Percentiles rank a stretch among this genome's conserved stretches.
These are phyloP conservation scores for Drosophila pectinifera DNA, from an alignment of 1,140 invertebrate genomes.

Conservation along the genomic window DNA sequence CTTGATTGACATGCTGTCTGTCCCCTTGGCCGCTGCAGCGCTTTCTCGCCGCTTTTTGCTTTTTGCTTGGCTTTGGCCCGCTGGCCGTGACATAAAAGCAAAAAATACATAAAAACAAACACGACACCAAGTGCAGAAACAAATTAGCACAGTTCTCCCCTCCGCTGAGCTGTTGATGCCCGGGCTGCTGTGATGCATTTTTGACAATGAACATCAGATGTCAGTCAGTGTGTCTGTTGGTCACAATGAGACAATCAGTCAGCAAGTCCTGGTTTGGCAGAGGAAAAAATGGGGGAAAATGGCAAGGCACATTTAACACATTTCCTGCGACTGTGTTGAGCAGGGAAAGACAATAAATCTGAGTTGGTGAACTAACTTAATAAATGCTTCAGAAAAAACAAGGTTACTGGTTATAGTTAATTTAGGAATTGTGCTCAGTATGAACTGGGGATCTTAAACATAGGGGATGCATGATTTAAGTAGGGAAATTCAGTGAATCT, in stretches of 20 bases:
- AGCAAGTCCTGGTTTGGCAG: slow-evolving; percentile 41
- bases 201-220: slow-evolving; percentile 76
- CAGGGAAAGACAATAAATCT: neutral
- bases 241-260: slow-evolving; percentile 47
- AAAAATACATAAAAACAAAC: slow-evolving; percentile 24
- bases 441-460: neutral
- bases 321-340: neutral
- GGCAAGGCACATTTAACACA: slow-evolving; percentile 3
- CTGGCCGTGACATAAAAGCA: slow-evolving; percentile 70
- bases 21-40: slow-evolving; percentile 38
- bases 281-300: neutral
- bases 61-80: slow-evolving; percentile 56
- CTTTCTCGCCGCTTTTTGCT: slow-evolving; percentile 39
- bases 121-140: slow-evolving; percentile 61
- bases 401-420: neutral
- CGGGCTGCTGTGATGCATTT: slow-evolving; percentile 65
- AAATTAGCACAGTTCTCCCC: slow-evolving; percentile 65
- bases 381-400: neutral
- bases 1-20: slow-evolving; percentile 80
- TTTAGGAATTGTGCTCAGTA: neutral
- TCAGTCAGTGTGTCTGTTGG: slow-evolving; percentile 47
- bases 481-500: neutral
- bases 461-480: no score
- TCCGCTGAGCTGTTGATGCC: slow-evolving; percentile 11
- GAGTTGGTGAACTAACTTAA: neutral